Conservation (phyloP, 2,113 vertebrate genomes). For the Geococcyx californianus region DNA sequence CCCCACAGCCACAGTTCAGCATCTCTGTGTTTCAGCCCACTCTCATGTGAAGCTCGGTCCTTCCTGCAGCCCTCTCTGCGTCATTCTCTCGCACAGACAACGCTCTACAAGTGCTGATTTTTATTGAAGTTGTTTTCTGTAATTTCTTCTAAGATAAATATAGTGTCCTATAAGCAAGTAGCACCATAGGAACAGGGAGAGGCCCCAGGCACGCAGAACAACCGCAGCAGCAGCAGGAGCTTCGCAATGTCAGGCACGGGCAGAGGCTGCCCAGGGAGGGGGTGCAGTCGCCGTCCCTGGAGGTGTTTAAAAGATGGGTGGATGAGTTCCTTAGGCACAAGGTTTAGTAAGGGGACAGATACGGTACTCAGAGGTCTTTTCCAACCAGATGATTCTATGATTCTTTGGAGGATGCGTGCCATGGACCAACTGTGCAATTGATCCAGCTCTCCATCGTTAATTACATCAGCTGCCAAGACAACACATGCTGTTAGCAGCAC, state of each 20-base stretch:
- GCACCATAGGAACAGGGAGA: neutral
- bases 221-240: neutral
- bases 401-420: too few species aligned
- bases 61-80: neutral
- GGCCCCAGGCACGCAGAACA: neutral
- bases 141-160: neutral
- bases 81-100: neutral
- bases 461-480: neutral
- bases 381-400: too few species aligned
- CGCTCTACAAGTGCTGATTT: rapidly evolving
- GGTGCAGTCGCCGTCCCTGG: too few species aligned
- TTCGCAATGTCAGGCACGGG: too few species aligned
- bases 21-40: neutral
- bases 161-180: neutral
- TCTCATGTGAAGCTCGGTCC: neutral
- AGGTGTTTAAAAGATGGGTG: too few species aligned
- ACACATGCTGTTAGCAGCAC: rapidly evolving
- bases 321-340: too few species aligned
- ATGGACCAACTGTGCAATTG: rapidly evolving
- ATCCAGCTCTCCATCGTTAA: neutral
- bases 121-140: neutral
- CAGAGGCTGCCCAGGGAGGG: too few species aligned
- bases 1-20: neutral
- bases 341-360: too few species aligned
- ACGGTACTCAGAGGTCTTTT: too few species aligned